Conservation (phyloP, 2,113 vertebrate genomes). For the Oxyruncus cristatus region DNA sequence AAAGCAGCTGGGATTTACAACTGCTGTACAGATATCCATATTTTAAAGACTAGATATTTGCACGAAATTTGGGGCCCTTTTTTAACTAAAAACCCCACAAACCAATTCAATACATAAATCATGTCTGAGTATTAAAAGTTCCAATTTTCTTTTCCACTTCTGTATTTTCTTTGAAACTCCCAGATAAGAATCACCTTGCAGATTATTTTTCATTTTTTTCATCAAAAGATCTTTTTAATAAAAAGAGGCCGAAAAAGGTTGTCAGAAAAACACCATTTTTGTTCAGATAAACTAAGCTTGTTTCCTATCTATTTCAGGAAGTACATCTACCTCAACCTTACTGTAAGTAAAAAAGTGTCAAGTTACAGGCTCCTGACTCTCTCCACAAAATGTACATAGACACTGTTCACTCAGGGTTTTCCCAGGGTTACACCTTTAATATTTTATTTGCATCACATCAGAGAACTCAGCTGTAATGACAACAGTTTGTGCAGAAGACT, state of each 20-base stretch:
- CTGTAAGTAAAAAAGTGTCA: background rate
- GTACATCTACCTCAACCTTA: background rate
- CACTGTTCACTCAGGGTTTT: background rate
- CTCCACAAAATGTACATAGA: background rate
- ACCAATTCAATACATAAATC: background rate
- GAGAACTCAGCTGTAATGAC: background rate
- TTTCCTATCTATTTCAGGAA: background rate
- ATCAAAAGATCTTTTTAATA: background rate
- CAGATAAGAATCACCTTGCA: background rate
- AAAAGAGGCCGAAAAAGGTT: background rate
- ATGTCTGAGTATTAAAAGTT: background rate
- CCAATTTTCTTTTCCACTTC: background rate
- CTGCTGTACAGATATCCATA: accelerated
- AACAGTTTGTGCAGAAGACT: background rate
- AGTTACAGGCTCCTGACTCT: background rate
- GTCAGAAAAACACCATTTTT: background rate
- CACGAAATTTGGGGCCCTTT: background rate
- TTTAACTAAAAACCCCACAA: background rate
- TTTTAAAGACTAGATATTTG: background rate
- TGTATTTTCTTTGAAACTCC: background rate
- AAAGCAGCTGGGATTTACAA: background rate
- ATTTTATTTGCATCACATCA: background rate
- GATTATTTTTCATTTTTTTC: background rate
- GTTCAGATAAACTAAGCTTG: background rate
- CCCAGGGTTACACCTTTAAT: background rate